These are phyloP conservation scores for Drosophila histrio DNA, from an alignment of 2,888 invertebrate species.

Conservation along the genomic window DNA sequence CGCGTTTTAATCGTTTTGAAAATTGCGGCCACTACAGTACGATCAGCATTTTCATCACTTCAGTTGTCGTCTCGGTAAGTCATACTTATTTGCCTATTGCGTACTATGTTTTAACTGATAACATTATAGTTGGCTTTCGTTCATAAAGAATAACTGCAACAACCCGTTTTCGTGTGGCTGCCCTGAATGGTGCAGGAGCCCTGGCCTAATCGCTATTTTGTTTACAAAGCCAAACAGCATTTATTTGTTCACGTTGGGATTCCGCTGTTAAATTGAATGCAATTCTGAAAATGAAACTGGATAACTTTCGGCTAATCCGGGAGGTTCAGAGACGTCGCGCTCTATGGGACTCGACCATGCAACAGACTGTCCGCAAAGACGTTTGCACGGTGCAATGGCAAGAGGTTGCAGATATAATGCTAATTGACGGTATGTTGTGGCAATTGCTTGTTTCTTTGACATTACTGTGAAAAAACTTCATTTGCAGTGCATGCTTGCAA, in stretches of 20 bases:
- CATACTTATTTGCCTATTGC: not conserved
- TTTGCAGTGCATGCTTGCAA: constrained; percentile 43
- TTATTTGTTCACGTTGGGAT: constrained; percentile 1
- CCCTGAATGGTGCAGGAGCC: constrained; percentile 6
- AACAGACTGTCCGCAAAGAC: constrained; percentile 45
- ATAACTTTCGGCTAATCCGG: constrained; percentile 54
- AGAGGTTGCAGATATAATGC: constrained; percentile 49
- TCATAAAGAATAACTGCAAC: not conserved
- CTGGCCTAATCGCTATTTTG: constrained; percentile 29
- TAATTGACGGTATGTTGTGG: constrained; percentile 45
- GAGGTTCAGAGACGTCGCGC: constrained; percentile 55
- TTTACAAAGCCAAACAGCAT: constrained; percentile 45
- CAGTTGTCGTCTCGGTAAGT: not conserved
- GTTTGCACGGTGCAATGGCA: constrained; percentile 35
- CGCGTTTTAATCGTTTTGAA: not conserved
- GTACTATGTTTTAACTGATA: not conserved
- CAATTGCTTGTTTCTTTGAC: no score
- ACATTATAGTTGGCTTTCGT: not conserved
- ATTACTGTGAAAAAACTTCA: not conserved
- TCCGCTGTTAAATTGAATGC: not conserved
- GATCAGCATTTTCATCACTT: not conserved
- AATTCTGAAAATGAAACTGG: constrained; percentile 36
- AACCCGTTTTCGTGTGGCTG: not conserved
- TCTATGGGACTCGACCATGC: constrained; percentile 64
- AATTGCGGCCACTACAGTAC: not conserved